Base-by-base conservation (phyloP, 2,113 vertebrate species). In the Actenoides lindsayi region DNA sequence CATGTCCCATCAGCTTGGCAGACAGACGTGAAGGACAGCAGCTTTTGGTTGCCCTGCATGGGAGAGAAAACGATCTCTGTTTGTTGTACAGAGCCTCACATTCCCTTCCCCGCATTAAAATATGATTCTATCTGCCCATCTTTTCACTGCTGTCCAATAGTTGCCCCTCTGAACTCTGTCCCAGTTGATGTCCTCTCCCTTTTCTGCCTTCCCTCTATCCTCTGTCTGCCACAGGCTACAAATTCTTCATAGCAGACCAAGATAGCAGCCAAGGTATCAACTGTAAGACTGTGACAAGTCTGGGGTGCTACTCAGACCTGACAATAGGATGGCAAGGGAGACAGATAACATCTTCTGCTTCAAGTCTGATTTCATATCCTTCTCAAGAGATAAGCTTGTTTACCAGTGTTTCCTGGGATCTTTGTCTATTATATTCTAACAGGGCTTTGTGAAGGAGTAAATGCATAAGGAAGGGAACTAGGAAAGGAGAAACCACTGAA, bases 1-100 rank as follows among this genome's bases (percentile, higher is more conserved):
- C 98, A 98, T 0, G 97, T 98, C 53, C 98, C 98, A 30, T 98
- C 98, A 79, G 97, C 92, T 91, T 98, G 98, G 90, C 98, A 98
- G 82, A 98, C 95, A 69, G 98, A 94, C 0, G 98, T 98, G 97
- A 98, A 98, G 84, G 98, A 98, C 13, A 63, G 7, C 77, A 98
- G 90, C 19, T n/a, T 90, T 56, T 13, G 31, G 11, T 95, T 31
- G 2, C 92, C 96, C 98, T 98, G 62, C 14, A 16, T 4, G 63
- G 75, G 62, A 91, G 5, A 93, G 65, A 80, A 85, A 67, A 97
- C 28, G 20, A 50, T 13, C 39, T 41, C 41, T 67, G 21, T n/a
- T 39, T 31, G 16, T 62, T 73, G 30, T 35, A 23, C 14, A 30
- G 33, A 65, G 23, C 19, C 21, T 77, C 51, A 46, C 25, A n/a